Evolutionary conservation across 2,888 invertebrate species (phyloP), one percentile per base, ranked within the genome.

Genomic region (Dendrolimus houi): DNA sequence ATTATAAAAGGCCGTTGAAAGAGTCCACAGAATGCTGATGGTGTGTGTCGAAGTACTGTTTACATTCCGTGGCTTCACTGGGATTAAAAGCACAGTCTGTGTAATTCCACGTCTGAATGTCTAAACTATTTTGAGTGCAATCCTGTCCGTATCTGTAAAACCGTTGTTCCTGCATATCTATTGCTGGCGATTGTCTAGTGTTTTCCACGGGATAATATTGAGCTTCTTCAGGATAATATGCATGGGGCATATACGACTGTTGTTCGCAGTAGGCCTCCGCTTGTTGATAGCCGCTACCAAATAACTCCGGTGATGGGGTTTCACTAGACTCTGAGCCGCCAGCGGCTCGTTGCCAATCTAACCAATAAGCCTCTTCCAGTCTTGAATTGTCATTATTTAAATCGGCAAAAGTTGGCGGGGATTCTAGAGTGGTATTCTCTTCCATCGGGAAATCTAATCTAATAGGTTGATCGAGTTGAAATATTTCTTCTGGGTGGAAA

Each of bases 401-500:
- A 66, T 95, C 95, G 7, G 95, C 90, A 58, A 95, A 87, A 0
- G 94, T 94, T 0, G 94, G 93, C 0, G 95, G 94, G 0, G 95
- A 94, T 69, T 93, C 88, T 10, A 92, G 75, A 0, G 91, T 77
- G 0, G 91, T 77, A 59, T 79, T 86, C 56, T 85, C 85, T 64
- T 92, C 92, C 61, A 90, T 81, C 0, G 90, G 83, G 64, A 92
- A 94, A 69, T 94, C 94, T 0, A 93, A 83, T 66, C 94, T 86
- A 52, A 95, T 90, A 0, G 95, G 95, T 72, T 95, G 95, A 70
- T 95, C 95, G 59, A 95, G 80, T 75, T 95, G 95, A 80, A 95
- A 95, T 62, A 95, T 95, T 78, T 95, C 95, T 72, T 95, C 95
- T 0, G 95, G 95, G 72, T 95, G 95, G 75, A 95, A 95, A 41